phyloP scores from a whole-genome alignment of 2,113 vertebrate genomes.

The Myrmecobius fasciatus region DNA sequence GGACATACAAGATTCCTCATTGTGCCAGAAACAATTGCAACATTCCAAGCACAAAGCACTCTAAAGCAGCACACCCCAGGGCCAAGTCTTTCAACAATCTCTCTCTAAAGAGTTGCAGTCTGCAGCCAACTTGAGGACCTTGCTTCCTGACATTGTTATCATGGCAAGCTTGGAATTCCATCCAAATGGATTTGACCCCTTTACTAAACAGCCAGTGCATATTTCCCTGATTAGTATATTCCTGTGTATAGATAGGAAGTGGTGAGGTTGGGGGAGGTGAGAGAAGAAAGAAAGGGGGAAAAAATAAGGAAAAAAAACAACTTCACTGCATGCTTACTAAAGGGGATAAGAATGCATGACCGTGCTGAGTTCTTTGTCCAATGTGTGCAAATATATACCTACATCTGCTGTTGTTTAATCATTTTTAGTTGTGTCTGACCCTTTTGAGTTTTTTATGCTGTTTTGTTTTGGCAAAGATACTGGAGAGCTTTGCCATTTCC shows the following conservation, averaged over 20 bases:
- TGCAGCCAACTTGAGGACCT: conserved; percentile 69
- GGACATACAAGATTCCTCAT: conserved; percentile 44
- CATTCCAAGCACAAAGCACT: conserved; percentile 76
- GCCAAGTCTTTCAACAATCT: conserved; percentile 74
- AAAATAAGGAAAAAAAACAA: conserved; percentile 25
- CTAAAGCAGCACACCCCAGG: conserved; percentile 45
- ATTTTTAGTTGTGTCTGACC: not conserved
- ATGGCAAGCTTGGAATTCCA: conserved; percentile 82
- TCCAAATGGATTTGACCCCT: conserved; percentile 86
- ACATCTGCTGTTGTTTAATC: not conserved
- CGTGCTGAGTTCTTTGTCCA: not conserved
- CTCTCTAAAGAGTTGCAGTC: conserved; percentile 47
- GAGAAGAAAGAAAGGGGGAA: conserved; percentile 61
- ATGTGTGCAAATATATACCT: not conserved
- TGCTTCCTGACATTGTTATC: conserved; percentile 86
- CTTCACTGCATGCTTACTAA: conserved; percentile 32
- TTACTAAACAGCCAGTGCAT: conserved; percentile 78
- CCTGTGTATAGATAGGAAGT: conserved; percentile 75
- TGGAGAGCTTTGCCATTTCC: not conserved
- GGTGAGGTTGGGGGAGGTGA: conserved; percentile 31
- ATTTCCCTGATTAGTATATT: conserved; percentile 85
- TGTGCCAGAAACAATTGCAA: conserved; percentile 66
- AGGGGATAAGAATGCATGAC: not conserved
- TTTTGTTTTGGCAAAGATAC: not conserved
- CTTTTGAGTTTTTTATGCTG: not conserved